A percentile compares a stretch with the other conserved stretches of the same genome.
Evolutionary conservation across 2,113 vertebrate species (phyloP).

Genomic region (Sminthopsis crassicaudata): DNA sequence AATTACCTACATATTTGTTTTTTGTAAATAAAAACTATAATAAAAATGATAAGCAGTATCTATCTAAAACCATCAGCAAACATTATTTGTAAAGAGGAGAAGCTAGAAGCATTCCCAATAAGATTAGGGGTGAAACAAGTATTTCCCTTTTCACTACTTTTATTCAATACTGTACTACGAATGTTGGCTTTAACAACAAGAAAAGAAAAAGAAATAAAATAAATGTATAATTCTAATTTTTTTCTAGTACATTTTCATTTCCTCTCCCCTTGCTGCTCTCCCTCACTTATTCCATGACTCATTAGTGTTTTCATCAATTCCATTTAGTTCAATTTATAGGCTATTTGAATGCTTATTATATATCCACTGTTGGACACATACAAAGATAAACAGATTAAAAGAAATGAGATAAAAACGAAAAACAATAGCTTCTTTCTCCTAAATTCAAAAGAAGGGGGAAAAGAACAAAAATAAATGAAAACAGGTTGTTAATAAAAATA

Average conservation of each 20-base stretch:
- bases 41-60: no score
- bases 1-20: no score
- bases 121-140: no score
- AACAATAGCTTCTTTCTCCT: neutral
- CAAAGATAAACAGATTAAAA: neutral
- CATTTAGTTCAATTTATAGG: neutral
- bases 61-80: no score
- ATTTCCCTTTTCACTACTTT: no score
- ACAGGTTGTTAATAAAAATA: neutral
- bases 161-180: no score
- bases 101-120: no score
- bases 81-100: no score
- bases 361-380: neutral
- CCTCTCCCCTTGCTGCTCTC: neutral
- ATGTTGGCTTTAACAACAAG: no score
- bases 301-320: neutral
- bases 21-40: no score
- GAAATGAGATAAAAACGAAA: neutral
- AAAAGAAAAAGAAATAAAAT: no score
- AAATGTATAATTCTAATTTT: neutral
- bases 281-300: neutral
- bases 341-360: neutral
- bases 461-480: neutral
- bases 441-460: neutral
- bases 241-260: neutral